Conservation (phyloP, 2,797 vertebrate species). For the Silurus aristotelis region DNA sequence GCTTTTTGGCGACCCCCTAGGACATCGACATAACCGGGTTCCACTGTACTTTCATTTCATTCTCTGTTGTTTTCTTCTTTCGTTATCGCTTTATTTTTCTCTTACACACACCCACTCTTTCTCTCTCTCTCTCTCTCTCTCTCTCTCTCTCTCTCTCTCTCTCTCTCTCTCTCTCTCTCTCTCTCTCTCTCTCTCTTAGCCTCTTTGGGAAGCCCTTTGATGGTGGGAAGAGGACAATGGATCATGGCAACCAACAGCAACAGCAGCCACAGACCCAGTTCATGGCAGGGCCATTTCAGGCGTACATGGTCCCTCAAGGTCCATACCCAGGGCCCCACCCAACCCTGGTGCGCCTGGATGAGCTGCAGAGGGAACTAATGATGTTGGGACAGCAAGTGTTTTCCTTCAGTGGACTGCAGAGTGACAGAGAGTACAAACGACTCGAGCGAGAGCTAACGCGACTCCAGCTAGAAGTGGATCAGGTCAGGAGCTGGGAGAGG, state of each 20-base stretch:
- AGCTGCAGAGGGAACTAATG: conserved; percentile 87
- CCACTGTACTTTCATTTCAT: background rate
- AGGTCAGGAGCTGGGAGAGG: conserved; percentile 53
- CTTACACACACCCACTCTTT: background rate
- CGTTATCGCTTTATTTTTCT: background rate
- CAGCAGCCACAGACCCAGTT: conserved; percentile 57
- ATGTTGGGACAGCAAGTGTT: conserved; percentile 85
- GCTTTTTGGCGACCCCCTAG: too few relatives aligned
- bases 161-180: conserved; percentile 9
- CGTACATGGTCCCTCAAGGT: conserved; percentile 67
- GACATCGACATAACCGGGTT: too few relatives aligned
- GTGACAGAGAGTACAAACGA: conserved; percentile 87
- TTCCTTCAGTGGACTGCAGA: conserved; percentile 88
- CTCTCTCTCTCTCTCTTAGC: conserved; percentile 58
- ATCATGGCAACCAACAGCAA: conserved; percentile 77
- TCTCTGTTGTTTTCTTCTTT: conserved; percentile 11
- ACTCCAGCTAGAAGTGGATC: conserved; percentile 91
- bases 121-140: background rate
- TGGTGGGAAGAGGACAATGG: conserved; percentile 83
- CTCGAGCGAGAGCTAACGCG: conserved; percentile 87
- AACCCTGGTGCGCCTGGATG: conserved; percentile 85
- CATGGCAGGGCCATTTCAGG: conserved; percentile 62
- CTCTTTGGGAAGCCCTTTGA: conserved; percentile 83
- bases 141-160: conserved; percentile 16
- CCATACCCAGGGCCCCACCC: conserved; percentile 82